phyloP scores from a whole-genome alignment of 2,797 vertebrate species.

The Molossus molossus region DNA sequence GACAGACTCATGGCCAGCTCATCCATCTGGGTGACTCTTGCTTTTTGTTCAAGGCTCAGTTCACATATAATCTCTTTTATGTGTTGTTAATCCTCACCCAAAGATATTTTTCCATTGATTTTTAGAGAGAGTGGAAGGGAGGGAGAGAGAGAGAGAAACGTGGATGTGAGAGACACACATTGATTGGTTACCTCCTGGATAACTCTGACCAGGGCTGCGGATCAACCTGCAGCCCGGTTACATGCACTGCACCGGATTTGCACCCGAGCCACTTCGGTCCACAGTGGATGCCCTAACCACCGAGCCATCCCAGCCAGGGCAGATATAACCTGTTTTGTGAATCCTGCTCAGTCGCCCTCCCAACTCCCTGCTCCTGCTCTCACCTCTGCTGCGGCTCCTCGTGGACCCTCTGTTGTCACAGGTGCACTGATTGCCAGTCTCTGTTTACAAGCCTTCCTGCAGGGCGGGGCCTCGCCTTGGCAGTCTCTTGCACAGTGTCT shows the following conservation, averaged over 20 bases:
- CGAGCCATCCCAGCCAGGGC: neutral
- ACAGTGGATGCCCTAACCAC: no score
- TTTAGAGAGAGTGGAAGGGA: no score
- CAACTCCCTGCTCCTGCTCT: neutral
- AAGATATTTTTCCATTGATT: no score
- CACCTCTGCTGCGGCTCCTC: neutral
- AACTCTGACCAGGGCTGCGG: no score
- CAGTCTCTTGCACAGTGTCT: neutral
- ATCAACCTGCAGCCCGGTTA: no score
- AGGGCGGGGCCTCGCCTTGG: no score
- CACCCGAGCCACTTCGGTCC: no score
- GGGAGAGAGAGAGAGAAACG: no score
- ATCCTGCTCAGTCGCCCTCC: neutral
- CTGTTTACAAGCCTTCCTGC: neutral
- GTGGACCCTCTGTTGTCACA: accelerated
- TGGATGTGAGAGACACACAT: no score
- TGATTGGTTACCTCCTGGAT: no score
- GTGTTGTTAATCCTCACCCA: no score
- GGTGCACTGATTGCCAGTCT: neutral
- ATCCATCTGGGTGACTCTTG: neutral
- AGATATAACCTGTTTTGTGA: neutral
- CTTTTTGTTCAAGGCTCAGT: neutral
- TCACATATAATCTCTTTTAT: neutral
- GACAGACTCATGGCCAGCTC: neutral
- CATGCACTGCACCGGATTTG: no score